phyloP scores from a whole-genome alignment of 2,888 invertebrate genomes.

The Temnothorax unifasciatus region DNA sequence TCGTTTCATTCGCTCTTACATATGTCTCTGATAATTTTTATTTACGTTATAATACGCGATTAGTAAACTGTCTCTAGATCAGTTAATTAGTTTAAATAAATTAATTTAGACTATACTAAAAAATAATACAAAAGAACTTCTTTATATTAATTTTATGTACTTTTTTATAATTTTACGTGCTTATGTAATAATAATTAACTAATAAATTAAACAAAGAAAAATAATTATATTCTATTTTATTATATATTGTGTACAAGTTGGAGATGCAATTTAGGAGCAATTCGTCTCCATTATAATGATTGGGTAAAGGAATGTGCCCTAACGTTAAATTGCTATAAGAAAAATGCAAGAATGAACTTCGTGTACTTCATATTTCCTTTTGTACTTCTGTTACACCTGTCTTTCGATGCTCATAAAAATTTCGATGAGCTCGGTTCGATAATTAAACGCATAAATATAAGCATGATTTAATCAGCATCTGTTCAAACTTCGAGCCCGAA shows the following conservation, averaged over 20 bases:
- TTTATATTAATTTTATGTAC: not conserved
- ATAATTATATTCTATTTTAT: not conserved
- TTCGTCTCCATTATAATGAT: not conserved
- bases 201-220: not conserved
- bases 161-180: too few species aligned
- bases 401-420: not conserved
- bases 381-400: not conserved
- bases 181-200: too few species aligned
- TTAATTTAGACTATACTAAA: not conserved
- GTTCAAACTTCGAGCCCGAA: not conserved
- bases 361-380: not conserved
- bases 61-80: not conserved
- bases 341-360: not conserved
- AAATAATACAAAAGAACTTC: not conserved
- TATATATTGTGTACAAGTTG: not conserved
- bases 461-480: not conserved
- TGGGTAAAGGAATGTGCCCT: not conserved
- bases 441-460: conserved; percentile 16
- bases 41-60: too few species aligned
- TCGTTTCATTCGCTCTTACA: too few species aligned
- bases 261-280: not conserved
- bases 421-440: not conserved
- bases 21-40: too few species aligned
- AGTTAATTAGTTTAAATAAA: not conserved
- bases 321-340: conserved; percentile 8